Percentiles rank a stretch among this genome's conserved stretches.
Evolutionary conservation across 23 tunicate species (phyloP).

Genomic region (Oikopleura vanhoeffeni): DNA sequence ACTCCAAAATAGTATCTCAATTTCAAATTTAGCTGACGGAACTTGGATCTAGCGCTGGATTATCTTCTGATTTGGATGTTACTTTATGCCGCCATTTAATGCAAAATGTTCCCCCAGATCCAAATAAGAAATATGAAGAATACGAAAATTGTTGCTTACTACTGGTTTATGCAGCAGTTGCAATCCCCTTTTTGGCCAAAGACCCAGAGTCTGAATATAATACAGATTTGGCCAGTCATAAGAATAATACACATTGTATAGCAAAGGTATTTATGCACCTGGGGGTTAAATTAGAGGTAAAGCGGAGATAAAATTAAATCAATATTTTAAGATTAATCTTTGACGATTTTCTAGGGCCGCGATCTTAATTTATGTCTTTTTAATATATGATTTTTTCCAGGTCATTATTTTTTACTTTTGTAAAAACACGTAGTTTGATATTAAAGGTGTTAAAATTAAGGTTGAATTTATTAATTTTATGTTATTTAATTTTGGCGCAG

Average conservation of each 20-base stretch:
- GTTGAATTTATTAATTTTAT: no score
- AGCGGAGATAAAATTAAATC: no score
- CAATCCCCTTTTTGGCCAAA: slow-evolving; percentile 78
- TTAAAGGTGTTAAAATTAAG: no score
- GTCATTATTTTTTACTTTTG: no score
- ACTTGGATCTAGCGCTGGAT: slow-evolving; percentile 78
- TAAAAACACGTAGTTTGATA: no score
- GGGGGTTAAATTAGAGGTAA: no score
- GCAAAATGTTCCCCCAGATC: slow-evolving; percentile 33
- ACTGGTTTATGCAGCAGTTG: slow-evolving; percentile 87
- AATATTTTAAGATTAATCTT: no score
- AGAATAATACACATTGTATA: slow-evolving; percentile 86
- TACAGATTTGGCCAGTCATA: slow-evolving; percentile 57
- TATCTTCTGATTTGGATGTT: slow-evolving; percentile 61
- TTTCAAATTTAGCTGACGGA: slow-evolving; percentile 42
- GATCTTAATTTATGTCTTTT: no score
- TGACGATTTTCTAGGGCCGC: no score
- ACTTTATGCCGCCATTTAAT: slow-evolving; percentile 59
- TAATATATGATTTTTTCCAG: no score
- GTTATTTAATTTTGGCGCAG: no score
- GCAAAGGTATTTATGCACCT: slow-evolving; percentile 28
- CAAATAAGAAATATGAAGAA: slow-evolving; percentile 66
- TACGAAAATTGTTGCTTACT: slow-evolving; percentile 70
- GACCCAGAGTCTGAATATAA: slow-evolving; percentile 54
- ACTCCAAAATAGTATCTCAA: no score